Percentiles rank a stretch among this genome's conserved stretches.
phyloP scores from a whole-genome alignment of 2,797 vertebrate species.

The Ceyx erithaca region DNA sequence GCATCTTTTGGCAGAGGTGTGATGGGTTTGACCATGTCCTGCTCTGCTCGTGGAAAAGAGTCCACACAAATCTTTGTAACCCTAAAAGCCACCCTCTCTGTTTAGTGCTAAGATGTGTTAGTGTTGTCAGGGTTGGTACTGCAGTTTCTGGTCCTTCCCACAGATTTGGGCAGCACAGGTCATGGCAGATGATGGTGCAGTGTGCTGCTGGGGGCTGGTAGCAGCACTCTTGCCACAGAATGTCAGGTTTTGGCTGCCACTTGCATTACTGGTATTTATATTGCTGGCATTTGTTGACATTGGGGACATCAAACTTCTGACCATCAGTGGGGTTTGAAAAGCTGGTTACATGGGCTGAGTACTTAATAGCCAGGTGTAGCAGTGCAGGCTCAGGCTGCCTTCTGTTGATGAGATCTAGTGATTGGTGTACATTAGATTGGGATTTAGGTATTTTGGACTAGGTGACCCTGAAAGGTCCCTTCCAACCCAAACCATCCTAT shows the following conservation, averaged over 20 bases:
- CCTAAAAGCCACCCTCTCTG: neutral
- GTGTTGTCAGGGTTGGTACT: neutral
- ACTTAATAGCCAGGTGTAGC: neutral
- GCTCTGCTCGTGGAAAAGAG: neutral
- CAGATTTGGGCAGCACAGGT: neutral
- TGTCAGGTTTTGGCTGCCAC: neutral
- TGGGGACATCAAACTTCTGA: neutral
- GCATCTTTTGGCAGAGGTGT: neutral
- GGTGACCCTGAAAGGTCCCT: too few relatives aligned
- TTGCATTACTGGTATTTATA: fast-evolving
- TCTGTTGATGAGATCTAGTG: neutral
- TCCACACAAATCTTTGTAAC: neutral
- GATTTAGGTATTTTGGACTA: neutral
- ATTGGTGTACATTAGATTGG: neutral
- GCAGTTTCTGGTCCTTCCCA: neutral
- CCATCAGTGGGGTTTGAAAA: neutral
- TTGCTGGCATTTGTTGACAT: neutral
- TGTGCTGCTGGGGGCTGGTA: neutral
- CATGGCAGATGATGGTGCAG: neutral
- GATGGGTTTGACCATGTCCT: neutral
- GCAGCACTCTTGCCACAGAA: neutral
- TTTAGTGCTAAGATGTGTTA: neutral
- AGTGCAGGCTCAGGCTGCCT: neutral
- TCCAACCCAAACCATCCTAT: too few relatives aligned
- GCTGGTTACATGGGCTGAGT: neutral